Percentiles rank a stretch among this genome's conserved stretches.
Conservation (phyloP, 2,888 invertebrate species). For the Balanococcus diminutus region DNA sequence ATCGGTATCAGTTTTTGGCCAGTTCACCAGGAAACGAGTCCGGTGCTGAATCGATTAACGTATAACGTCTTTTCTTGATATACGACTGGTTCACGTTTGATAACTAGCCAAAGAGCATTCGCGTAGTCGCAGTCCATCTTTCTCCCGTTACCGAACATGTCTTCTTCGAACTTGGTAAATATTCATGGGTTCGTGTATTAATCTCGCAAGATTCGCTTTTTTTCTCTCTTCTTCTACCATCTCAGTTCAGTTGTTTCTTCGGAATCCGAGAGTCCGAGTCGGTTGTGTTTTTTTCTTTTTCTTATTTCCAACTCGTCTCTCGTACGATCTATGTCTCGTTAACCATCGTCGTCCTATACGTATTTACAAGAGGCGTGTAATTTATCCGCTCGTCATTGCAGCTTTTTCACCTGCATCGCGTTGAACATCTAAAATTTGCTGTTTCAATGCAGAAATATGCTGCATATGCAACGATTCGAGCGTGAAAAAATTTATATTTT, state of each 20-base stretch:
- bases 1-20: conserved; percentile 32
- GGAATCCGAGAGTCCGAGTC: too few relatives aligned
- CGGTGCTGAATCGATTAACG: conserved; percentile 16
- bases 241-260: background rate
- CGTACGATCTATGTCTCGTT: conserved; percentile 9
- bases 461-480: too few relatives aligned
- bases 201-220: conserved; percentile 30
- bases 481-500: background rate
- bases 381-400: background rate
- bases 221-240: background rate
- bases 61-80: conserved; percentile 28
- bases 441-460: too few relatives aligned
- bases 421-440: too few relatives aligned
- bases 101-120: conserved; percentile 29
- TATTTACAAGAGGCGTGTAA: background rate
- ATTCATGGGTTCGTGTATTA: conserved; percentile 32
- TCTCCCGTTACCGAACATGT: conserved; percentile 30
- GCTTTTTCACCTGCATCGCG: too few relatives aligned
- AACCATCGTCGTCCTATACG: background rate
- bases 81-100: conserved; percentile 32
- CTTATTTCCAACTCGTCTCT: background rate
- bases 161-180: conserved; percentile 32
- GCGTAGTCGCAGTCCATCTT: conserved; percentile 36
- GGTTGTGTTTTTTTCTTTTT: background rate
- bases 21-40: conserved; percentile 5